Evolutionary conservation across 2,113 vertebrate genomes (phyloP).

Genomic region (Amia ocellicauda): DNA sequence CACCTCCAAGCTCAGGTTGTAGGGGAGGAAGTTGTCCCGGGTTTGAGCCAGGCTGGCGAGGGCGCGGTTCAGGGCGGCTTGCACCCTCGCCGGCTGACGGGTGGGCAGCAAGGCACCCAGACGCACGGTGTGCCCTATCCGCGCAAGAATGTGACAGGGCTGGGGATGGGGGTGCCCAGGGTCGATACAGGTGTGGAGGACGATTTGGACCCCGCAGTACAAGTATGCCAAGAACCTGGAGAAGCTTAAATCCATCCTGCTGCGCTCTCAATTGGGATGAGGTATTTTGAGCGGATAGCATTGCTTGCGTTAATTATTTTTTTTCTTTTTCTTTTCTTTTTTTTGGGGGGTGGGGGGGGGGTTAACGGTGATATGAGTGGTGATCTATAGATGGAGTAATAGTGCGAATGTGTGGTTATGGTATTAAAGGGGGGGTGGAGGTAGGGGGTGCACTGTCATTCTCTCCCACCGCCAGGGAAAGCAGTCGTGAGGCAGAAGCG

Average conservation of each 20-base stretch:
- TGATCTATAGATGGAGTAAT: conserved; percentile 44
- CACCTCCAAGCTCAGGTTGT: conserved; percentile 78
- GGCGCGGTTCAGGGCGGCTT: conserved; percentile 59
- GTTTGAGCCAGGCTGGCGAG: conserved; percentile 48
- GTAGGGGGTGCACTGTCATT: conserved; percentile 31
- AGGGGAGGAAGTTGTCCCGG: conserved; percentile 56
- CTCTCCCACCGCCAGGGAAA: conserved; percentile 22
- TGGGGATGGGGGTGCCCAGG: conserved; percentile 62
- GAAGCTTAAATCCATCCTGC: conserved; percentile 63
- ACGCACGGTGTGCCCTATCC: conserved; percentile 69
- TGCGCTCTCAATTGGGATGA: conserved; percentile 51
- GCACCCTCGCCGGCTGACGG: conserved; percentile 52
- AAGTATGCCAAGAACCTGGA: conserved; percentile 52
- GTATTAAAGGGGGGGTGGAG: conserved; percentile 23
- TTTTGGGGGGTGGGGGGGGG: too few relatives aligned
- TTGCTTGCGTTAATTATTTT: conserved; percentile 58
- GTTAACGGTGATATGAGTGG: conserved; percentile 36
- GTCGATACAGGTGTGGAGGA: conserved; percentile 50
- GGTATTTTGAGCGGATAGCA: conserved; percentile 61
- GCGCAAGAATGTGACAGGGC: conserved; percentile 70
- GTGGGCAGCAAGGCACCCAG: conserved; percentile 72
- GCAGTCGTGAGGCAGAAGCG: conserved; percentile 15
- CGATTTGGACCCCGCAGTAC: conserved; percentile 50
- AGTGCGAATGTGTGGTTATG: conserved; percentile 38
- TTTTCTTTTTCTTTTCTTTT: conserved; percentile 39